Percentiles rank a stretch among this genome's conserved stretches.
These are phyloP conservation scores for Parochlus steinenii DNA, from an alignment of 2,888 invertebrate genomes.

Conservation along the genomic window DNA sequence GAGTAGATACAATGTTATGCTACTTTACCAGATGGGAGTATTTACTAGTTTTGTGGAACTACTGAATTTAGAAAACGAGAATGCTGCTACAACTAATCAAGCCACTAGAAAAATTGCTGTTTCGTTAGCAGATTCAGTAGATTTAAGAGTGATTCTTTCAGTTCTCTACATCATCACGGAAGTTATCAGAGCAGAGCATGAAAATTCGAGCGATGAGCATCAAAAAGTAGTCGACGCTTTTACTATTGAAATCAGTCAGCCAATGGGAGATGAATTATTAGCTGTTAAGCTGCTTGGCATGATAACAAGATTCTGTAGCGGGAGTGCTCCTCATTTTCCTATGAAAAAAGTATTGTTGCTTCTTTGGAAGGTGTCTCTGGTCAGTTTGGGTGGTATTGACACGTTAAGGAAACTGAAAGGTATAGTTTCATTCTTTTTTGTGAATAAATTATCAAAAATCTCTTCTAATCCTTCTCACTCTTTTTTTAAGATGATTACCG, in stretches of 20 bases:
- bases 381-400: conserved; percentile 82
- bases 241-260: conserved; percentile 39
- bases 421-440: conserved; percentile 14
- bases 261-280: conserved; percentile 62
- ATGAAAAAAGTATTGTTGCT: conserved; percentile 94
- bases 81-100: conserved; percentile 48
- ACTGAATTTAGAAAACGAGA: conserved; percentile 87
- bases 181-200: conserved; percentile 61
- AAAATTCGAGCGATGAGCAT: conserved; percentile 29
- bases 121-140: conserved; percentile 77
- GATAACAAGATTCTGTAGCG: conserved; percentile 93
- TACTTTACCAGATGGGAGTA: conserved; percentile 76
- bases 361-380: conserved; percentile 87
- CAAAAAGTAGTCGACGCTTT: conserved; percentile 36
- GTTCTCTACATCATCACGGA: conserved; percentile 92
- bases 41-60: conserved; percentile 83
- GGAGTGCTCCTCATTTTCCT: conserved; percentile 91
- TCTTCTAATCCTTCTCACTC: background rate
- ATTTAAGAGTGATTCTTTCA: conserved; percentile 80
- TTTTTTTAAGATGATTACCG: conserved; percentile 35
- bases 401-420: conserved; percentile 63
- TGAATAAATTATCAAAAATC: conserved; percentile 5
- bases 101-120: conserved; percentile 62
- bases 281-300: conserved; percentile 83
- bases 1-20: conserved; percentile 69